These are phyloP conservation scores for Trachemys scripta DNA, from an alignment of 2,113 vertebrate genomes.

Conservation along the genomic window DNA sequence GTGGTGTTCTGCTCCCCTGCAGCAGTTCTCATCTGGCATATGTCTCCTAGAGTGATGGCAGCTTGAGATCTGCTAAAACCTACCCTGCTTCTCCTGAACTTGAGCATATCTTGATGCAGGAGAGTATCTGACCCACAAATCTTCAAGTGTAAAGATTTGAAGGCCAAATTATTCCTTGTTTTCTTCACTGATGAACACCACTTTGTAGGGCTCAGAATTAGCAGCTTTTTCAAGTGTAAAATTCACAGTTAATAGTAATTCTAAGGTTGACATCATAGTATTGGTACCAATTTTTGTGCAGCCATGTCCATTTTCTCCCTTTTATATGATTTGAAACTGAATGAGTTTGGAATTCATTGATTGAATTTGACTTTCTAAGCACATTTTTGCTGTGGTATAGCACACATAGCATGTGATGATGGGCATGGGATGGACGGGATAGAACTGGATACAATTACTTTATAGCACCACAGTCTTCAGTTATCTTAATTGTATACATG, in stretches of 20 bases:
- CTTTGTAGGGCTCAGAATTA: neutral
- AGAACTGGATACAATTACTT: slow-evolving; percentile 4
- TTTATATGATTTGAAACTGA: neutral
- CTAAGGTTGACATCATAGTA: too few relatives aligned
- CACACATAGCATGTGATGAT: fast-evolving
- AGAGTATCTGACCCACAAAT: neutral
- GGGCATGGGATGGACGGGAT: neutral
- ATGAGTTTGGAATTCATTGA: neutral
- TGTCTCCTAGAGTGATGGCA: neutral
- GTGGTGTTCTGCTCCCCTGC: neutral
- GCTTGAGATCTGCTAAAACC: neutral
- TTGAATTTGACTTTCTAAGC: neutral
- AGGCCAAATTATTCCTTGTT: neutral
- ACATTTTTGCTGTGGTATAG: neutral
- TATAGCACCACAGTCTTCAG: slow-evolving; percentile 31
- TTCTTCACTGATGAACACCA: neutral
- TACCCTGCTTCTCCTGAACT: too few relatives aligned
- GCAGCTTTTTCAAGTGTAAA: neutral
- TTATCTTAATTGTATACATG: slow-evolving; percentile 48
- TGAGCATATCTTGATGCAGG: fast-evolving
- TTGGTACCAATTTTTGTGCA: neutral
- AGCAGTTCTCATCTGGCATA: neutral
- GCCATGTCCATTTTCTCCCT: neutral
- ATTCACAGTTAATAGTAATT: neutral
- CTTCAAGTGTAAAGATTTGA: neutral